Conservation (phyloP, 2,888 invertebrate species). For the Invenusta paracnida region DNA sequence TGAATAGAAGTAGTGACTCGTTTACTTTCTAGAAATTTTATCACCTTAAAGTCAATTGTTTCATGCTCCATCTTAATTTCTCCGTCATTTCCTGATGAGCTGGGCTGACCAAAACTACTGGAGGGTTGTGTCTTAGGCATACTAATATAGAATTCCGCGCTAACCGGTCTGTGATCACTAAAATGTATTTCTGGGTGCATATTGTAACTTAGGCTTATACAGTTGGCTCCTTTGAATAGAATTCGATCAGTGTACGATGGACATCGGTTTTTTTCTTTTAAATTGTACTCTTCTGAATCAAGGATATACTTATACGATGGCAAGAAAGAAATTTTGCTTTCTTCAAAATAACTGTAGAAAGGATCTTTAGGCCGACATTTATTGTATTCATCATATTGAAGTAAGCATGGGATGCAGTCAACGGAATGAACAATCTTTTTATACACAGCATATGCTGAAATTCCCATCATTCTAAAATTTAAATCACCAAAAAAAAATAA, state of each 20-base stretch:
- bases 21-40: background rate
- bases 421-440: background rate
- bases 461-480: background rate
- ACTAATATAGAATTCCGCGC: slow-evolving; percentile 24
- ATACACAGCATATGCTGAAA: background rate
- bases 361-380: background rate
- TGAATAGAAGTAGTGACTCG: background rate
- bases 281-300: background rate
- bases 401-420: background rate
- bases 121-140: background rate
- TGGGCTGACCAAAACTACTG: no score
- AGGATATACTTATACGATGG: slow-evolving; percentile 20
- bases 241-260: slow-evolving; percentile 31
- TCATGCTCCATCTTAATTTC: background rate
- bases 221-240: slow-evolving; percentile 4
- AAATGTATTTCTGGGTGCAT: slow-evolving; percentile 31
- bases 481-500: slow-evolving; percentile 32
- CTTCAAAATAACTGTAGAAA: slow-evolving; percentile 21
- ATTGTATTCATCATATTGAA: slow-evolving; percentile 6
- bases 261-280: background rate
- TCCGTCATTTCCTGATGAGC: background rate
- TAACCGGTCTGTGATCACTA: slow-evolving; percentile 24
- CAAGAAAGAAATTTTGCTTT: slow-evolving; percentile 31
- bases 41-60: background rate
- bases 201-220: slow-evolving; percentile 3